A percentile compares a stretch with the other conserved stretches of the same genome.
These are phyloP conservation scores for Dryococelus australis DNA, from an alignment of 2,888 invertebrate species.

Conservation along the genomic window DNA sequence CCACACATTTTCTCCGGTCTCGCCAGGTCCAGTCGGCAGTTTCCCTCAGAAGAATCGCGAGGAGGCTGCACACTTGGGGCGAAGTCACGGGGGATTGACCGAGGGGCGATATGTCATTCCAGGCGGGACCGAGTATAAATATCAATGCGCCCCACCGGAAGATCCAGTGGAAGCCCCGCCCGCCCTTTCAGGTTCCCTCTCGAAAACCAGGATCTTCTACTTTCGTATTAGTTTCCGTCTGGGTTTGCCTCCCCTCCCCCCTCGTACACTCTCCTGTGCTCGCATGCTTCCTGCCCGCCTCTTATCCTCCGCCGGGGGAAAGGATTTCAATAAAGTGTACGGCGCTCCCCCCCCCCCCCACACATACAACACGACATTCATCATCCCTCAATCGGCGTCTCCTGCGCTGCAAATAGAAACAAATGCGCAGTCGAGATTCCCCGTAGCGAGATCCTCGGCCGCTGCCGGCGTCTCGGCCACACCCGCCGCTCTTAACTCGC, in stretches of 20 bases:
- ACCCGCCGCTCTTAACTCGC: too few species aligned
- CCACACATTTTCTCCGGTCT: too few species aligned
- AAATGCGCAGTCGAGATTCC: neutral
- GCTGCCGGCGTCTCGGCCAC: neutral
- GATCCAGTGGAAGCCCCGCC: constrained; percentile 12
- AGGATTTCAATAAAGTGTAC: constrained; percentile 23
- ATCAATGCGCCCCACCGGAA: constrained; percentile 28
- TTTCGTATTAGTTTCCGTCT: constrained; percentile 13
- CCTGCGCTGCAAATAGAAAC: neutral
- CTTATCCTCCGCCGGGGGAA: constrained; percentile 12
- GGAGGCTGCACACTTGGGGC: neutral
- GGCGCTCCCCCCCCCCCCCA: neutral
- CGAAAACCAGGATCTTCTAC: constrained; percentile 9
- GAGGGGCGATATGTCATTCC: constrained; percentile 9
- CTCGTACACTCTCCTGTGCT: neutral
- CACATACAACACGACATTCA: neutral
- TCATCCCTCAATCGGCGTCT: neutral
- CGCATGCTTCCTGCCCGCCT: neutral
- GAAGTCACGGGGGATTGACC: neutral
- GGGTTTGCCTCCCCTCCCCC: neutral
- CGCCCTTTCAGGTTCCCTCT: constrained; percentile 25
- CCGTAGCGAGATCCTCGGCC: neutral
- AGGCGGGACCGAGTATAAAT: constrained; percentile 8
- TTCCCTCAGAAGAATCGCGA: neutral
- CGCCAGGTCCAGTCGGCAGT: too few species aligned